phyloP scores from a whole-genome alignment of 2,888 invertebrate genomes.

The Biston betularia region DNA sequence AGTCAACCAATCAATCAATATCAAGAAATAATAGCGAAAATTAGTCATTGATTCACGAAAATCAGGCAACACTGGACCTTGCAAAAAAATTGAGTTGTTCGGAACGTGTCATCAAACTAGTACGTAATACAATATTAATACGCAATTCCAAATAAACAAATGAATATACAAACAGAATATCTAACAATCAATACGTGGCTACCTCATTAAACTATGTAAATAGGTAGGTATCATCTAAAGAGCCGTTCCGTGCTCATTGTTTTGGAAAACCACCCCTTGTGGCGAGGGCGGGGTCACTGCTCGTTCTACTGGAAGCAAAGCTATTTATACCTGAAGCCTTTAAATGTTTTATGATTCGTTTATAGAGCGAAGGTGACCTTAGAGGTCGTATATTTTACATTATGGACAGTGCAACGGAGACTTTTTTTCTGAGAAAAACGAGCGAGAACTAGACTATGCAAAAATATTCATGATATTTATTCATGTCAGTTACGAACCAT shows the following conservation, averaged over 20 bases:
- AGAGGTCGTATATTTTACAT: constrained; percentile 21
- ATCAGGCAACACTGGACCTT: too few species aligned
- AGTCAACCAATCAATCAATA: too few species aligned
- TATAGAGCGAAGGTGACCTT: constrained; percentile 29
- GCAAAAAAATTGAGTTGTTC: too few species aligned
- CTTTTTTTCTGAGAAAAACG: not conserved
- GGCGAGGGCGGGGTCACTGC: constrained; percentile 32
- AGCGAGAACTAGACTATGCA: too few species aligned
- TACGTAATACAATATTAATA: too few species aligned
- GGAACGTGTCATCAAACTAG: too few species aligned
- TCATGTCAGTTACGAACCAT: too few species aligned
- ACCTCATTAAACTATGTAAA: constrained; percentile 60
- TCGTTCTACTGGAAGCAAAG: constrained; percentile 60
- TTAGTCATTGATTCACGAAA: too few species aligned
- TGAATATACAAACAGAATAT: constrained; percentile 16
- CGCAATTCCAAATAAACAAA: constrained; percentile 4
- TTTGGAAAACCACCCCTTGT: constrained; percentile 64
- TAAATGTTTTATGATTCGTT: constrained; percentile 36
- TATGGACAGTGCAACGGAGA: not conserved
- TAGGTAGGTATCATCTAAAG: constrained; percentile 47
- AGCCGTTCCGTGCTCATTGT: constrained; percentile 70
- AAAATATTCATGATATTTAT: too few species aligned
- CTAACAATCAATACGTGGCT: constrained; percentile 29
- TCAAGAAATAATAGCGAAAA: too few species aligned
- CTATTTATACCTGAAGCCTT: constrained; percentile 42